These are phyloP conservation scores for Yponomeuta sedellus DNA, from an alignment of 2,888 invertebrate genomes.

Conservation along the genomic window DNA sequence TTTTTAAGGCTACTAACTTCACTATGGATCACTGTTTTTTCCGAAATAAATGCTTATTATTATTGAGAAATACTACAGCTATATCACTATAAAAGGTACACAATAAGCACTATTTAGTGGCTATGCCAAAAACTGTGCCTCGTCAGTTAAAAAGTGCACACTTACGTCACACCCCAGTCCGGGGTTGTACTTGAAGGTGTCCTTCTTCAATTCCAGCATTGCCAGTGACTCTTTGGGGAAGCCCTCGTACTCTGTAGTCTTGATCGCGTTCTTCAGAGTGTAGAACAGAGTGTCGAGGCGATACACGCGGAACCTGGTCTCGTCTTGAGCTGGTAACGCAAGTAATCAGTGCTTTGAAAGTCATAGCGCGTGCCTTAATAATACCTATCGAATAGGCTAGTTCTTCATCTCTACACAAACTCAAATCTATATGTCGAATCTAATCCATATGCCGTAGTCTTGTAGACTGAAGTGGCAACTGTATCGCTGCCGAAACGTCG, in stretches of 20 bases:
- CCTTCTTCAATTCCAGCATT: constrained; percentile 42
- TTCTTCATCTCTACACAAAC: too few species aligned
- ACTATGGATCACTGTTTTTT: too few species aligned
- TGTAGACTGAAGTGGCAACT: too few species aligned
- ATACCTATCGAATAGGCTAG: too few species aligned
- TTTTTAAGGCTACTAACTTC: too few species aligned
- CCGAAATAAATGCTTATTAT: too few species aligned
- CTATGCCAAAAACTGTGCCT: not conserved
- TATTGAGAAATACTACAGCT: too few species aligned
- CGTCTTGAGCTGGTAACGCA: constrained; percentile 45
- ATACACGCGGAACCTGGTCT: constrained; percentile 50
- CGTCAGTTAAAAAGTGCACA: not conserved
- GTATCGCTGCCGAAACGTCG: too few species aligned
- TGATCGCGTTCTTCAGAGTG: constrained; percentile 43
- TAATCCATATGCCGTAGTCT: too few species aligned
- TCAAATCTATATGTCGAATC: too few species aligned
- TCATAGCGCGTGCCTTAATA: too few species aligned
- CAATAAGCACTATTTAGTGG: not conserved
- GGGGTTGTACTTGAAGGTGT: constrained; percentile 50
- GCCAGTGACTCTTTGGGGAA: constrained; percentile 57
- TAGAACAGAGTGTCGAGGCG: constrained; percentile 50
- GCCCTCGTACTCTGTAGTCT: constrained; percentile 35
- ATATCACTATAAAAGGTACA: not conserved
- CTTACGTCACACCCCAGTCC: constrained; percentile 45
- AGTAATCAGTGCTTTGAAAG: not conserved